Evolutionary conservation across 1,140 invertebrate genomes (phyloP), one percentile per base, ranked within the genome.

Genomic region (Nebria ingens): DNA sequence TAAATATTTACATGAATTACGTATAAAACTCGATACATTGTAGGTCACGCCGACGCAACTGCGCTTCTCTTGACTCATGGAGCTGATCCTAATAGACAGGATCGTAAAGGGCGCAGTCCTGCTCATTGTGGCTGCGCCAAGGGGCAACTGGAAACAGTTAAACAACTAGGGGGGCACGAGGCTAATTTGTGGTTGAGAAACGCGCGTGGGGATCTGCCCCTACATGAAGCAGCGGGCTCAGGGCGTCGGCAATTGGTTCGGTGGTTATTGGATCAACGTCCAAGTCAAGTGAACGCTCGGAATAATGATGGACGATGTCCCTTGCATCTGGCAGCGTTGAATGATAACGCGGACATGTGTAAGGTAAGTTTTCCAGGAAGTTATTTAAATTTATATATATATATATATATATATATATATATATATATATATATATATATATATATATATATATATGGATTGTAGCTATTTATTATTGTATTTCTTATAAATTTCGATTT

Each of bases 181-280:
- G 92, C 89, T 0, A 92, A 97, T 69, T 75, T 98, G 13, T 97
- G 95, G 85, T 73, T 90, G n/a, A 77, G 86, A 55, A 98, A 97
- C 66, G 85, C 90, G 6, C 83, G 87, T 63, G 93, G 93, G 0
- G 92, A 97, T 74, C 75, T 91, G 51, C 92, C 93, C 0, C 70
- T 97, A 13, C 97, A 98, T 69, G 96, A 99, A 71, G 95, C 96
- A 0, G 90, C 96, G 0, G 82, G 87, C 25, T 94, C 91, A 0
- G 93, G 94, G 2, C 79, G 93, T 56, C 83, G 89, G 58, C 93
- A 93, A 62, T 65, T 93, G 40, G 82, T 94, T 0, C 79, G 83
- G 63, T 97, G 93, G 93, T 72, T 97, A 4, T 73, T 95, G 20
- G 80, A 82, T 22, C 84, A 87, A 61, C 74, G 89, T 56, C 88